A percentile compares a stretch with the other conserved stretches of the same genome.
phyloP scores from a whole-genome alignment of 2,113 vertebrate species.

The Electrona antarctica region DNA sequence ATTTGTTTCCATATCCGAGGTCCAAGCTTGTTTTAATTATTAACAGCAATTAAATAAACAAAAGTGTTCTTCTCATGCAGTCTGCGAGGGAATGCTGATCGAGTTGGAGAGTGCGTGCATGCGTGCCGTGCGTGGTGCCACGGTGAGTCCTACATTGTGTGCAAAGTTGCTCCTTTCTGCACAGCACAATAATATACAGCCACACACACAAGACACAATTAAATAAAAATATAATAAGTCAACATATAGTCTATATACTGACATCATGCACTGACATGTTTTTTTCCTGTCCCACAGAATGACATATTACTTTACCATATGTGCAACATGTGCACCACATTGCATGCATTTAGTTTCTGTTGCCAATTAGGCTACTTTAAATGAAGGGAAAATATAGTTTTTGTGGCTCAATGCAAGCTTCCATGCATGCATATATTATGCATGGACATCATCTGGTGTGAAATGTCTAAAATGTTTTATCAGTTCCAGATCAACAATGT shows the following conservation, averaged over 20 bases:
- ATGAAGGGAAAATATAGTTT: constrained; percentile 53
- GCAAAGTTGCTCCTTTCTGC: constrained; percentile 14
- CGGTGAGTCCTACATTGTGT: not conserved
- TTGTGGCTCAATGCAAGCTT: constrained; percentile 38
- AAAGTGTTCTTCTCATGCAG: constrained; percentile 32
- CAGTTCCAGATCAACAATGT: constrained; percentile 44
- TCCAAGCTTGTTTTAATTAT: constrained; percentile 63
- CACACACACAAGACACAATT: not conserved
- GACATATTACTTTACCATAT: constrained; percentile 23
- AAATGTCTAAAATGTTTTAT: constrained; percentile 27
- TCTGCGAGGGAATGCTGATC: constrained; percentile 40
- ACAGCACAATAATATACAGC: not conserved
- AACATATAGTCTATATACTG: not conserved
- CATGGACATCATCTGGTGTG: constrained; percentile 10
- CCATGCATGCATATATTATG: constrained; percentile 6
- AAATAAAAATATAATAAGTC: not conserved
- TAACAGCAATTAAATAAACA: constrained; percentile 70
- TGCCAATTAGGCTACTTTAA: constrained; percentile 54
- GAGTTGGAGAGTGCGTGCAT: constrained; percentile 6
- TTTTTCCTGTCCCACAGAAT: not conserved
- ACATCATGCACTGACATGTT: constrained; percentile 12
- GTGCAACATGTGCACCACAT: constrained; percentile 55
- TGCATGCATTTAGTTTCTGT: constrained; percentile 40
- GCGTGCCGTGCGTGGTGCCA: constrained; percentile 1
- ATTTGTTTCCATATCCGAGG: constrained; percentile 58